Evolutionary conservation across 2,888 invertebrate genomes (phyloP), one percentile per base, ranked within the genome.

Genomic region (Catocala sponsa): DNA sequence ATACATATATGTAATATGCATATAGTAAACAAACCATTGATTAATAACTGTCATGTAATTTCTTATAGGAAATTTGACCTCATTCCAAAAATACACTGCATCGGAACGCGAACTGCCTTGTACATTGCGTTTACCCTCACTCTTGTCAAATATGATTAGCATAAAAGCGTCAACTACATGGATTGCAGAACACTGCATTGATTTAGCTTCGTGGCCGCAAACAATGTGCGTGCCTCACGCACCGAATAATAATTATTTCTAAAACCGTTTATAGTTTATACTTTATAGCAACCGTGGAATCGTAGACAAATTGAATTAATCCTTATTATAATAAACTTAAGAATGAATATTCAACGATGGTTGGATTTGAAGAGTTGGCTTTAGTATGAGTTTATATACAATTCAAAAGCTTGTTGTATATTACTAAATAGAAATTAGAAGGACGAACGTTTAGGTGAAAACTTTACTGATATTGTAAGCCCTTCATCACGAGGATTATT

Each of bases 221-320:
- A 71, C 76, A 74, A 53, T 32, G 65, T 83, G 89, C 90, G 90
- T 90, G 90, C 60, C 75, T 59, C 90, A 90, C 90, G 90, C 89
- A 89, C 81, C 60, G 64, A 66, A 74, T 76, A 69, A 76, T 76
- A 69, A 72, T 74, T 75, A 76, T 75, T 71, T 66, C 64, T 63
- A 55, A 68, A 59, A 74, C 67, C 64, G 52, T 68, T 76, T 48
- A 42, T 42, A 33, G 33, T 55, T 51, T 46, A 38, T 61, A 44
- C 33, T 35, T 12, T 42, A 25, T 33, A 9, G 12, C 12, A 44
- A 54, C 10, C 44, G 11, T 9, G 12, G 33, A 44, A 54, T 4
- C 44, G 13, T 9, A 25, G 33, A 5, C 56, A 38, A 68, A 63
- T 68, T 56, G 73, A 77, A 75, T 74, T 70, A 55, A 15, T 66